Evolutionary conservation across 1,140 invertebrate species (phyloP), one percentile per base, ranked within the genome.

Genomic region (Archivesica marissinica): DNA sequence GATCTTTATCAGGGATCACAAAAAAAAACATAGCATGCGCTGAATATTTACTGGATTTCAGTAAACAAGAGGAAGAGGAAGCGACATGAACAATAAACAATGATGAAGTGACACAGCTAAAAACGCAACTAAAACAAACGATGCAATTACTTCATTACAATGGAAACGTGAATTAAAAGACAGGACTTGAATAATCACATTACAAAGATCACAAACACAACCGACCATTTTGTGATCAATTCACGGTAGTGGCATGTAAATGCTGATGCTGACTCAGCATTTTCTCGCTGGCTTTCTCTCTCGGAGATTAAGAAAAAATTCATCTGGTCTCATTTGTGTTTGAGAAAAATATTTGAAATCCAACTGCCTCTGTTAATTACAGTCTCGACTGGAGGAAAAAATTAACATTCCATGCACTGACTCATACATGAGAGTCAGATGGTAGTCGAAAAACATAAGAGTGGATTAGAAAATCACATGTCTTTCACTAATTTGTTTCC

Each of bases 401-500:
- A 68, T 44, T 59, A 66, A 66, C 77, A 79, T 79, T 79, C 77
- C 77, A 30, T 28, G 13, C 44, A 39, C 23, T 79, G 77, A 79
- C 28, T 79, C 77, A 79, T 56, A 39, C 25, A 50, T 72, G 39
- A 44, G 28, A 47, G 50, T 47, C 68, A 47, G 68, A 47, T 47
- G 68, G n/a, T 15, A 70, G n/a, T n/a, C 15, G 44, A 50, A 15
- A 72, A 30, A 72, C 15, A 33, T 3, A 33, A 20, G 41, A 33
- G 25, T 28, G n/a, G 30, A 44, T 52, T 35, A 59, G 30, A 41
- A 61, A 44, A 61, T 44, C 59, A 72, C 64, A 84, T 41, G 56
- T 84, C 61, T 84, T 76, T 75, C 72, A 84, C 25, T 61, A 50
- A 84, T 54, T 66, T 54, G 70, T 74, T 75, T 84, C 39, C 28